These are phyloP conservation scores for Listronotus bonariensis DNA, from an alignment of 1,140 invertebrate genomes.

Conservation along the genomic window DNA sequence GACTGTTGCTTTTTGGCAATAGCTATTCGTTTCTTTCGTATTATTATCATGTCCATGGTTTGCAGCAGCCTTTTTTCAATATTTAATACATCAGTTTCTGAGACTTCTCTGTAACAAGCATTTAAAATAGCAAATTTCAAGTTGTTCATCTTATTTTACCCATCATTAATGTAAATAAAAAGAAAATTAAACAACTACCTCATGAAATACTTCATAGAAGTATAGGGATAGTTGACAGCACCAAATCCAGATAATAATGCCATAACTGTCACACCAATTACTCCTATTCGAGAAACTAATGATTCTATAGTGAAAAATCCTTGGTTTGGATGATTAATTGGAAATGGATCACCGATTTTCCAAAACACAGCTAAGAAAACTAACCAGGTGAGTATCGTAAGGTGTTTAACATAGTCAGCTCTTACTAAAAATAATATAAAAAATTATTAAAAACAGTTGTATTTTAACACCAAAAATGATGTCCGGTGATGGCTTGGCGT, in stretches of 20 bases:
- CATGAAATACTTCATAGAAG: conserved; percentile 98
- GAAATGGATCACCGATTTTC: conserved; percentile 99
- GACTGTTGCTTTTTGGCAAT: conserved; percentile 65
- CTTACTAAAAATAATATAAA: conserved; percentile 68
- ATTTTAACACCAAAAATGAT: no score
- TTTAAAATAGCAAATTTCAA: not conserved
- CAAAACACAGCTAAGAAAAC: conserved; percentile 96
- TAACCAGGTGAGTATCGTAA: conserved; percentile 87
- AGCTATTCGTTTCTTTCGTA: conserved; percentile 93
- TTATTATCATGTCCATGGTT: conserved; percentile 95
- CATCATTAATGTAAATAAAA: not conserved
- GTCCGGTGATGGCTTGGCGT: no score
- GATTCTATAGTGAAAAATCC: conserved; percentile 95
- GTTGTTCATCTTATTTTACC: not conserved
- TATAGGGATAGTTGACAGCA: conserved; percentile 99
- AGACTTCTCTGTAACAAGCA: conserved; percentile 75
- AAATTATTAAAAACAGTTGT: no score
- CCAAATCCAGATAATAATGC: conserved; percentile 98
- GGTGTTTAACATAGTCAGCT: conserved; percentile 73
- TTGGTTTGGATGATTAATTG: conserved; percentile 92
- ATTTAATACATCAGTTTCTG: conserved; percentile 80
- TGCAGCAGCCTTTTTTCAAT: conserved; percentile 91
- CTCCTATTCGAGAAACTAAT: conserved; percentile 93
- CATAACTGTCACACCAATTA: conserved; percentile 99
- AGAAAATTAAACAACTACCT: conserved; percentile 62